phyloP scores from a whole-genome alignment of 2,113 vertebrate species.

The Lepisosteus oculatus region DNA sequence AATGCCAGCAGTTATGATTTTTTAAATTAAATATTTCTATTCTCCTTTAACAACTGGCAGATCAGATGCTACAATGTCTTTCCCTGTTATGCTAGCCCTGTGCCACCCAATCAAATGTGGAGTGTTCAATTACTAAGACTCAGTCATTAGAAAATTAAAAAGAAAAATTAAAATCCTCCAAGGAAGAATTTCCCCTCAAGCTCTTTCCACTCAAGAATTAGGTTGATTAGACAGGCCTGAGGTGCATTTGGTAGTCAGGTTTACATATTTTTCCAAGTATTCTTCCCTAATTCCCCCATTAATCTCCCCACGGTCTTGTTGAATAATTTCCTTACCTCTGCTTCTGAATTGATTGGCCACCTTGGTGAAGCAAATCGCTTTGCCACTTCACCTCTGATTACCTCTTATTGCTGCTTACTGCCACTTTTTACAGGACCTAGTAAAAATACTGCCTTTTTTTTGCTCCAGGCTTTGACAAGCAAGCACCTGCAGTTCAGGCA shows the following conservation, averaged over 20 bases:
- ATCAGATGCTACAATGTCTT: background rate
- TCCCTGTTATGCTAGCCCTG: background rate
- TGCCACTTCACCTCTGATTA: constrained; percentile 69
- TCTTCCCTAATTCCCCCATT: constrained; percentile 36
- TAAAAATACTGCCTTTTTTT: constrained; percentile 62
- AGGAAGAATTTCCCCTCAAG: constrained; percentile 22
- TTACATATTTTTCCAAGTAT: constrained; percentile 22
- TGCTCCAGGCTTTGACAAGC: constrained; percentile 38
- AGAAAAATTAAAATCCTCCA: constrained; percentile 1
- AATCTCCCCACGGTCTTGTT: constrained; percentile 48
- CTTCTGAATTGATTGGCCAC: constrained; percentile 67
- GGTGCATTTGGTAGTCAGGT: constrained; percentile 28
- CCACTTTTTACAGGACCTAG: constrained; percentile 55
- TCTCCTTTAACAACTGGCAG: too few species aligned
- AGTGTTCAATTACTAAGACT: constrained; percentile 15
- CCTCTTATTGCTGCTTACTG: constrained; percentile 65
- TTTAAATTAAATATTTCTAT: too few species aligned
- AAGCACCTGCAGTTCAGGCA: constrained; percentile 42
- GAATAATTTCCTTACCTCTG: constrained; percentile 69
- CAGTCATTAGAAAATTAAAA: constrained; percentile 16
- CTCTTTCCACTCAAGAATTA: constrained; percentile 13
- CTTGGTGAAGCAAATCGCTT: constrained; percentile 67
- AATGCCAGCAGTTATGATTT: too few species aligned
- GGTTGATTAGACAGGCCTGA: constrained; percentile 35
- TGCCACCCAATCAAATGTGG: constrained; percentile 7